Base-by-base conservation (phyloP, 1,140 invertebrate species). In the Lasaia peninsularis region DNA sequence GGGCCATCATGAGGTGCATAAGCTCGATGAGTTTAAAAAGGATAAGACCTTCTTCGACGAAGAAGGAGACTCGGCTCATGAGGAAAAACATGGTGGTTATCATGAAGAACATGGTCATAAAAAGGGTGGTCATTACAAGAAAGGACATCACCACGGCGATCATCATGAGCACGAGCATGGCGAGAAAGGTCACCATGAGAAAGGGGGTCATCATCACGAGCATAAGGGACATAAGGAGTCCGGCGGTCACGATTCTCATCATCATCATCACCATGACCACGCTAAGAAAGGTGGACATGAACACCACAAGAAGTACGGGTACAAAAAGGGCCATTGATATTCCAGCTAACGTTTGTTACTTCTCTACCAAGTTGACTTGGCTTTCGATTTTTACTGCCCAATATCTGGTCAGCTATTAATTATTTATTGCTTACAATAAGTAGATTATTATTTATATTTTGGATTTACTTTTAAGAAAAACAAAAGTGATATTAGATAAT, bases 1-100 rank as follows among this genome's bases (percentile, higher is more conserved):
- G n/a, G 94, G 94, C 59, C 94, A 95, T 62, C 93, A 95, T 68
- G 94, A 93, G 73, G 92, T 93, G 33, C 94, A 95, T 72, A 95
- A 94, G 68, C 67, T 88, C 7, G 94, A 96, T 64, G 94, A 95
- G 72, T 94, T 93, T 54, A 88, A 88, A 65, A 88, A 88, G 62
- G 82, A 88, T 53, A 88, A 88, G 69, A 71, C 75, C 34, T 95
- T 95, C 83, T 95, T 95, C 69, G 94, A 95, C 49, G 94, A 95
- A 73, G 91, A 91, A 65, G 93, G 95, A 63, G 94, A 94, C 61
- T 93, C 93, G 2, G 94, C 92, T 0, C 92, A 94, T 52, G 92
- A 94, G 65, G 90, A 92, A 65, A 91, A 91, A 56, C 91, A 94
- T 62, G 94, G 93, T 0, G 90, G 91, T 32, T 92, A 91, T 66